Evolutionary conservation across 2,888 invertebrate genomes (phyloP), one percentile per base, ranked within the genome.

Genomic region (Clostera curtula): DNA sequence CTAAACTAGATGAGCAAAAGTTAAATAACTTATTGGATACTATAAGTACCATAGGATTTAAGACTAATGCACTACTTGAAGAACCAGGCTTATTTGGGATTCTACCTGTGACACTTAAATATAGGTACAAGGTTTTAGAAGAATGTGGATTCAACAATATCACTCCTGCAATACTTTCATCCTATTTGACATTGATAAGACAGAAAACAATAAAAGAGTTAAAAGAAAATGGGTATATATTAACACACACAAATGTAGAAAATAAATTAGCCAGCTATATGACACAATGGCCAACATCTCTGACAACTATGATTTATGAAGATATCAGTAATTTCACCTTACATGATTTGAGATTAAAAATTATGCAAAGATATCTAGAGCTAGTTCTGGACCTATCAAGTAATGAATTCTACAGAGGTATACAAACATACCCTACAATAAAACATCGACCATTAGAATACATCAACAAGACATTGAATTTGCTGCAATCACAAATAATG

Each of bases 211-310:
- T 83, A 26, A 54, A 48, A 20, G 57, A 77, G 18, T 48, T 85
- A 23, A 83, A 64, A 43, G 47, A 36, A 12, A 40, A 38, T 26
- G 56, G 63, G 9, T 23, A 61, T 9, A 55, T 85, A 36, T 38
- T 55, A 9, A 7, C 36, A 7, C 39, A 56, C 28, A 21, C 69
- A 5, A 82, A 82, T 43, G 38, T 84, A 22, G 82, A 83, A 63
- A 82, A 82, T 38, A 61, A 50, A 40, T 51, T 85, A 12, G 80
- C 82, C 12, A 59, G 68, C 36, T 73, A 43, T 31, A 68, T 85
- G 72, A 75, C 76, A 3, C 71, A 75, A 31, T 85, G 83, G 83
- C 84, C 84, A 3, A 76, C 83, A 31, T 83, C 83, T 13, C 57
- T 83, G 0, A 82, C 84, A 14, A 73, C 72, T 14, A 51, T 69